Percentiles rank a stretch among this genome's conserved stretches.
Evolutionary conservation across 2,113 vertebrate species (phyloP).

Genomic region (Nycticebus coucang): DNA sequence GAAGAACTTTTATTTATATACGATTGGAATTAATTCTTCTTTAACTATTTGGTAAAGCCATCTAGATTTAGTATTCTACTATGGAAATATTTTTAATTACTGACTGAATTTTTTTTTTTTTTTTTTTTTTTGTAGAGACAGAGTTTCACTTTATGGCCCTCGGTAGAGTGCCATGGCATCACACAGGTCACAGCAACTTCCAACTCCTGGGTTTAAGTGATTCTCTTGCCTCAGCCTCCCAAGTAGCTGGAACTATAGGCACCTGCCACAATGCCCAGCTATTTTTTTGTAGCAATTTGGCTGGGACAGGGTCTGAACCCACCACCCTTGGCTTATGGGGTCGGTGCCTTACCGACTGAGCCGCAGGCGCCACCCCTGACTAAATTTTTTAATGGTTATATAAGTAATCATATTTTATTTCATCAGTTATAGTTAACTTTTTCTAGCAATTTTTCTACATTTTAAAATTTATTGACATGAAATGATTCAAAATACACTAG

Average conservation of each 20-base stretch:
- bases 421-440: background rate
- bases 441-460: background rate
- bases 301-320: too few relatives aligned
- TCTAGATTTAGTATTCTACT: background rate
- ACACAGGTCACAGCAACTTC: too few relatives aligned
- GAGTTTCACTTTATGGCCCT: too few relatives aligned
- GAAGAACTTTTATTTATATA: conserved; percentile 23
- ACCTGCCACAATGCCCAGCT: too few relatives aligned
- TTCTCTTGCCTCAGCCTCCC: too few relatives aligned
- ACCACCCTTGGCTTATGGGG: too few relatives aligned
- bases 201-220: too few relatives aligned
- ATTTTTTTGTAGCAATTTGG: too few relatives aligned
- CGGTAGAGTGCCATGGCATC: too few relatives aligned
- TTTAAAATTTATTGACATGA: conserved; percentile 9
- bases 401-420: background rate
- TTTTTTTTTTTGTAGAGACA: background rate
- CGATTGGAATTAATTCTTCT: conserved; percentile 35
- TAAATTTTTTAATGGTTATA: background rate
- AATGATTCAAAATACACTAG: background rate
- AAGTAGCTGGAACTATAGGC: background rate
- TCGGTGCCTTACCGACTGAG: too few relatives aligned
- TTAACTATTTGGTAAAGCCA: conserved; percentile 45
- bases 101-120: conserved; percentile 6
- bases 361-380: background rate
- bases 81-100: conserved; percentile 42